Evolutionary conservation across 2,113 vertebrate species (phyloP).

Genomic region (Erythrolamprus reginae): DNA sequence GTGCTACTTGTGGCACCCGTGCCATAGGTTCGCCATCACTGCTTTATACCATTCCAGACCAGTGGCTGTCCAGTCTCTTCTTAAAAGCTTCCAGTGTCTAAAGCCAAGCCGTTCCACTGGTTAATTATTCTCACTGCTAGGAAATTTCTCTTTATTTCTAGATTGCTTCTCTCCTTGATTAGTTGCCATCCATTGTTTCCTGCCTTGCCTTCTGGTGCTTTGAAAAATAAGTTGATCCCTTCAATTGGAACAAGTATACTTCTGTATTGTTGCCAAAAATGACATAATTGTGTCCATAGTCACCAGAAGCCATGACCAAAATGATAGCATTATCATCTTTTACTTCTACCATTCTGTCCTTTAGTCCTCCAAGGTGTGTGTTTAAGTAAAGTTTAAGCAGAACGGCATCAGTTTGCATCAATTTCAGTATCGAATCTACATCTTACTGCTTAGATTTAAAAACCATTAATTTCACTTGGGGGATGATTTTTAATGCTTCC

Average conservation of each 20-base stretch:
- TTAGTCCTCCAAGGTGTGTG: neutral
- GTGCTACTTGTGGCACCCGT: no score
- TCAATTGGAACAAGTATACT: neutral
- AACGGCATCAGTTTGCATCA: slow-evolving; percentile 21
- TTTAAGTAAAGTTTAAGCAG: slow-evolving; percentile 42
- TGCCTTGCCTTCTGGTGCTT: neutral
- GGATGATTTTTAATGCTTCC: slow-evolving; percentile 28
- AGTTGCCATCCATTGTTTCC: neutral
- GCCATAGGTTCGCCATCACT: no score
- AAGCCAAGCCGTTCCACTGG: neutral
- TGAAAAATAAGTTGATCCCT: neutral
- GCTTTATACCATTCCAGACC: neutral
- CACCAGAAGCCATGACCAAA: neutral
- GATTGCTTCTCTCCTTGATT: neutral
- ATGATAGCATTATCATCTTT: neutral
- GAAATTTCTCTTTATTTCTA: neutral
- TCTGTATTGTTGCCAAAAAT: neutral
- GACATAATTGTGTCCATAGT: neutral
- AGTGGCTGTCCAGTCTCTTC: neutral
- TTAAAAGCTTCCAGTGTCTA: neutral
- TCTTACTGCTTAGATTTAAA: slow-evolving; percentile 41
- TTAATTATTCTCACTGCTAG: neutral
- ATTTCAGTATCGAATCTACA: neutral
- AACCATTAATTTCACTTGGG: slow-evolving; percentile 50
- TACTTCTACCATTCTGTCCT: neutral